These are phyloP conservation scores for Liparis tanakae DNA, from an alignment of 2,797 vertebrate species.

Conservation along the genomic window DNA sequence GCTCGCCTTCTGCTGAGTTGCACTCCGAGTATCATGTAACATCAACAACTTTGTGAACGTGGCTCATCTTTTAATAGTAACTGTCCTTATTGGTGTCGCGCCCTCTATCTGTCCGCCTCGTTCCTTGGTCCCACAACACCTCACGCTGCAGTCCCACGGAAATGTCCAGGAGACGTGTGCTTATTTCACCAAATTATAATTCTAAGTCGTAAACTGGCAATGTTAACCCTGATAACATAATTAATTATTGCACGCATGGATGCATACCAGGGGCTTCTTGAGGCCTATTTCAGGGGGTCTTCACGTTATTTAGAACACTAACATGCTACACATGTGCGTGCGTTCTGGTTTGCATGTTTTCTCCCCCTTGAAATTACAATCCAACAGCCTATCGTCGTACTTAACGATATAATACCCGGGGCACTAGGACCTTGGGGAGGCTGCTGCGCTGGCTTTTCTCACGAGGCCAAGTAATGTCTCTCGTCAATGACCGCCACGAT, in stretches of 20 bases:
- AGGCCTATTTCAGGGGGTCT: too few relatives aligned
- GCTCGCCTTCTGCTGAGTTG: conserved; percentile 45
- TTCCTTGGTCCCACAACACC: conserved; percentile 66
- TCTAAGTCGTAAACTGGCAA: neutral
- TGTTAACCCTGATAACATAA: neutral
- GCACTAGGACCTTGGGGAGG: too few relatives aligned
- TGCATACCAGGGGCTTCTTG: neutral
- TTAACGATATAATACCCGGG: too few relatives aligned
- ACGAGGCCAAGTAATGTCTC: too few relatives aligned
- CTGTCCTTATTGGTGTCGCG: conserved; percentile 58
- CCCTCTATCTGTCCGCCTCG: conserved; percentile 40
- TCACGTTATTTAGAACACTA: too few relatives aligned
- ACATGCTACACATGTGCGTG: too few relatives aligned
- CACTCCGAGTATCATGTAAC: conserved; percentile 58
- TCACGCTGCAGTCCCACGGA: conserved; percentile 67
- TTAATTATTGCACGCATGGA: neutral
- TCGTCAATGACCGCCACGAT: too few relatives aligned
- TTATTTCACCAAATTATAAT: too few relatives aligned
- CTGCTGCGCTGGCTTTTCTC: too few relatives aligned
- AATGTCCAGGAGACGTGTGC: conserved; percentile 16
- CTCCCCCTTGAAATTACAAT: too few relatives aligned
- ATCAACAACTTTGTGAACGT: conserved; percentile 64
- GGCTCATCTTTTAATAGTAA: conserved; percentile 69
- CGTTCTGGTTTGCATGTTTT: too few relatives aligned
- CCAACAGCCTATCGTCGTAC: too few relatives aligned